Conservation (phyloP, 2,797 vertebrate species). For the Enteromius viviparus region DNA sequence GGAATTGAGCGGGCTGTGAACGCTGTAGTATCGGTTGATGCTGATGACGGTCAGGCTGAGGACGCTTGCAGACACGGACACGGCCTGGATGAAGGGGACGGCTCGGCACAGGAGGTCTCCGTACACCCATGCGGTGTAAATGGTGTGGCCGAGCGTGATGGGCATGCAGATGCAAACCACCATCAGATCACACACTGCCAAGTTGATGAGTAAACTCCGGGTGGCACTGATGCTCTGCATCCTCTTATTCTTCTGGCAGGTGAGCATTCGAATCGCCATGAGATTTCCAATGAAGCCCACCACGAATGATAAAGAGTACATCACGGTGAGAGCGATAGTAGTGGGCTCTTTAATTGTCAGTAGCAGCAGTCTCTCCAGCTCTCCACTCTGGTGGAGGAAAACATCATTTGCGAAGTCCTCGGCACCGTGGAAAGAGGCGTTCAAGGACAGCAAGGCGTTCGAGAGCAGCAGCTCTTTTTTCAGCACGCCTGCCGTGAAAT, state of each 20-base stretch:
- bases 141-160: constrained; percentile 86
- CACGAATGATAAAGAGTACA: constrained; percentile 84
- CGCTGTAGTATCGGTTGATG: constrained; percentile 89
- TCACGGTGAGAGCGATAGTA: constrained; percentile 80
- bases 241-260: constrained; percentile 75
- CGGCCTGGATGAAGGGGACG: constrained; percentile 88
- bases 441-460: constrained; percentile 62
- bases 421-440: constrained; percentile 60
- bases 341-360: constrained; percentile 84
- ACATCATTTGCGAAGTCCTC: constrained; percentile 67
- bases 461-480: neutral
- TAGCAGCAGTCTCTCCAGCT: constrained; percentile 83
- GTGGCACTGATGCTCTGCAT: constrained; percentile 85
- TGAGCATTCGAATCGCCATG: constrained; percentile 88
- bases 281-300: constrained; percentile 87
- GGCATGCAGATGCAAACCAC: constrained; percentile 94
- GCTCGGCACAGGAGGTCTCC: constrained; percentile 89
- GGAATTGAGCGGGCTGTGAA: constrained; percentile 85
- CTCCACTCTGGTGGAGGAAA: constrained; percentile 61
- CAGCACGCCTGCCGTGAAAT: constrained; percentile 55
- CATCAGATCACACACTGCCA: constrained; percentile 90
- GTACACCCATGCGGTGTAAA: constrained; percentile 91
- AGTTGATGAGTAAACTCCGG: constrained; percentile 86
- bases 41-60: constrained; percentile 90
- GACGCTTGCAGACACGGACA: constrained; percentile 88